These are phyloP conservation scores for Graptemys geographica DNA, from an alignment of 2,797 vertebrate species.

Conservation along the genomic window DNA sequence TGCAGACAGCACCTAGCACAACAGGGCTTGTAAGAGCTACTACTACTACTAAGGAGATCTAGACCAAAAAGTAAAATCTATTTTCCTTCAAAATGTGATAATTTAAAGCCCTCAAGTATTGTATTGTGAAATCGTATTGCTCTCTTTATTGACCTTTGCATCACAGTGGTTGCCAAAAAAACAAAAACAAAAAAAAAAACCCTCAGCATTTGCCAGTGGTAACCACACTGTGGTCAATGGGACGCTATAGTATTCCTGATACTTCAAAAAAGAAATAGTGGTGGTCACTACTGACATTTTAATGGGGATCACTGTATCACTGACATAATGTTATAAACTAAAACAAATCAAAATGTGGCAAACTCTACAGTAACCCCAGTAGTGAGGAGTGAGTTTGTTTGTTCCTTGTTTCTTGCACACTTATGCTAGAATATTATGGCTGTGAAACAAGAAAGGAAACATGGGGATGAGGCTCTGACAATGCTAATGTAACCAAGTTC, in stretches of 20 bases:
- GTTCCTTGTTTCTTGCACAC: neutral
- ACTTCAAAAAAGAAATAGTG: neutral
- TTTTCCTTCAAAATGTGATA: neutral
- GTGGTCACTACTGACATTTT: neutral
- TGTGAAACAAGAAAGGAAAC: neutral
- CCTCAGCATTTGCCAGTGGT: neutral
- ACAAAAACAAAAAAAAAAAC: neutral
- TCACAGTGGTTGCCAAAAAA: accelerated
- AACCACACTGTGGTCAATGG: neutral
- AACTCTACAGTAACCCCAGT: neutral
- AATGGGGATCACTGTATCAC: neutral
- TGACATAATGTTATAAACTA: neutral
- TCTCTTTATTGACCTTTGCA: neutral
- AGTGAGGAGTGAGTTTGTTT: neutral
- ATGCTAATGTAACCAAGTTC: neutral
- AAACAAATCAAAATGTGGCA: neutral
- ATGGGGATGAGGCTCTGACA: neutral
- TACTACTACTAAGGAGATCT: neutral
- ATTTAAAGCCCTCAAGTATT: neutral
- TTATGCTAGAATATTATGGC: neutral
- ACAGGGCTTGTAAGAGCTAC: neutral
- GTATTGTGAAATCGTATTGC: neutral
- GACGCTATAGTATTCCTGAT: neutral
- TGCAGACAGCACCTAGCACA: neutral
- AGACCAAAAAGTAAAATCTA: neutral